A percentile compares a stretch with the other conserved stretches of the same genome.
These are phyloP conservation scores for Lophochroa leadbeateri DNA, from an alignment of 2,113 vertebrate species.

Conservation along the genomic window DNA sequence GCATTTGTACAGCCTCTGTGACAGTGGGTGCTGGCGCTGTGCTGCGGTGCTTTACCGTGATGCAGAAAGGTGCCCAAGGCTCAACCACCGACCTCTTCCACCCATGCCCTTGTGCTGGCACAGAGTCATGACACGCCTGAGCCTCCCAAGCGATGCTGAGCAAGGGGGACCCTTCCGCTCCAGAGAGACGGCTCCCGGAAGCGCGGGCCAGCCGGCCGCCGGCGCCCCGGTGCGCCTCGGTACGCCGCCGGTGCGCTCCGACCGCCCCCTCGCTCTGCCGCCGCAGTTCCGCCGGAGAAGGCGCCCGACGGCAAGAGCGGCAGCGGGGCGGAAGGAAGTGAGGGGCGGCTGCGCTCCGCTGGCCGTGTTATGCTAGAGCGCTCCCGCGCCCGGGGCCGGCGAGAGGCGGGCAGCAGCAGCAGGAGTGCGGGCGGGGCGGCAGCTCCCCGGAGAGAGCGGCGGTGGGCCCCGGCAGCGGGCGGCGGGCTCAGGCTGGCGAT, in stretches of 20 bases:
- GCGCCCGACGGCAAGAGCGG: not conserved
- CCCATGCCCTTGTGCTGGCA: not conserved
- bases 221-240: not conserved
- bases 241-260: not conserved
- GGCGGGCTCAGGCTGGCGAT: not conserved
- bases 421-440: not conserved
- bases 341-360: not conserved
- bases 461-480: not conserved
- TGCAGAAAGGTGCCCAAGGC: not conserved
- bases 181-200: not conserved
- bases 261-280: not conserved
- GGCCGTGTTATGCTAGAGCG: not conserved
- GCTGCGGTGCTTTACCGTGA: accelerated
- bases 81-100: not conserved
- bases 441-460: not conserved
- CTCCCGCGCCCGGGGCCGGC: not conserved
- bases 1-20: not conserved
- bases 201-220: not conserved
- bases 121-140: too few species aligned
- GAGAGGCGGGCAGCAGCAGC: not conserved
- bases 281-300: not conserved
- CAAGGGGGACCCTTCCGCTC: not conserved
- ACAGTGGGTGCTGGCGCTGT: accelerated
- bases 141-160: too few species aligned
- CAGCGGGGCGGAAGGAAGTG: conserved; percentile 2